Base-by-base conservation (phyloP, 2,797 vertebrate genomes). In the Melanotaenia parkinsoni region DNA sequence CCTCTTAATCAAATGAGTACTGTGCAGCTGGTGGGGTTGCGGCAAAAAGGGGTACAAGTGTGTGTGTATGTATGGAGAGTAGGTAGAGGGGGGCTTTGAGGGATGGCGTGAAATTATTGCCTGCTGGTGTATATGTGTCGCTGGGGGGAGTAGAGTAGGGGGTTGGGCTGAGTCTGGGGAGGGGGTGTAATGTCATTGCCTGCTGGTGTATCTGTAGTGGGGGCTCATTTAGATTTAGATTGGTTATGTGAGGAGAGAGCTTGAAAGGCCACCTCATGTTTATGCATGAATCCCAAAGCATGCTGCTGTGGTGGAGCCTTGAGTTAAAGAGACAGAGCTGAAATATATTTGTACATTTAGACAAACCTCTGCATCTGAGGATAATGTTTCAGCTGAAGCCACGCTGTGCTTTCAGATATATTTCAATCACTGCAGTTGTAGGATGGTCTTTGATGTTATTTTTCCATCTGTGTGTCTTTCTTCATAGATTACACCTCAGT, bases 211-310 rank as follows among this genome's bases (percentile, higher is more conserved):
- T 93, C 91, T 91, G 90, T 93, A 92, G 91, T 92, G 91, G 92
- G 90, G 91, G 91, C 93, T 93, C 93, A 93, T 94, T 94, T 94
- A 93, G 93, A 93, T 93, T 94, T 94, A 94, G 93, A 93, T 94
- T 94, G 93, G 93, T 93, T 94, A 91, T 93, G 93, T 93, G 93
- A 93, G 91, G 92, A 92, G 93, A 86, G 93, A 92, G 88, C 93
- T 74, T 93, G 93, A 93, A 93, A 93, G 92, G 93, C 93, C 93
- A 93, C 91, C 92, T 93, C 91, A 94, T 93, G 93, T 94, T 94
- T 94, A 93, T 94, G 91, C 91, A 93, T 94, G 91, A 94, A 84
- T 92, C 91, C 88, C 88, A 88, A 87, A 91, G 91, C 91, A 91
- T 86, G 84, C 88, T 88, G 90, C 91, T 76, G 84, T 88, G 87